Base-by-base conservation (phyloP, 2,797 vertebrate species). In the Chelon labrosus region DNA sequence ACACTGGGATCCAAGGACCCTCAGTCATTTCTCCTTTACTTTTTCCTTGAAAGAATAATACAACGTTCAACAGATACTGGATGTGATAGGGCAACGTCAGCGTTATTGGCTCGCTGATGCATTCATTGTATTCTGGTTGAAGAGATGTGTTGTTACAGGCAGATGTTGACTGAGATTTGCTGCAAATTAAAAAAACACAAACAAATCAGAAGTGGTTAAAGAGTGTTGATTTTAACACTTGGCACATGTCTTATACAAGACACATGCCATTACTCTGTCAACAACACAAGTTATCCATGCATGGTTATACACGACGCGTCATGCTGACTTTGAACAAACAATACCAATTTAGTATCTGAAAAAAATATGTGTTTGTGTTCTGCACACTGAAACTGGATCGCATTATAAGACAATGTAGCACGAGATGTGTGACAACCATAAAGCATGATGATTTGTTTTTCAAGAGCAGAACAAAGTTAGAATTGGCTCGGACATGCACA, bases 401-500 rank as follows among this genome's bases (percentile, higher is more conserved):
- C 5, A 44, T 44, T 27, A 11, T 38, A 53, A 57, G 27, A 47
- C 10, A 52, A 39, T 41, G 11, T 13, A 16, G 25, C 73, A 65
- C n/a, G 66, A 70, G 39, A 73, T n/a, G 12, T 35, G 49, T 25
- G 63, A 52, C 47, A 42, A 27, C 16, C 4, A 60, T 44, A 16
- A 60, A 76, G 5, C 7, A 50, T 53, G 35, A n/a, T 19, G 42
- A 65, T 52, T 14, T 62, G 50, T 35, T 13, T 60, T 27, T 63
- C 38, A 17, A 14, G 41, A 77, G 49, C 55, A 47, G 42, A 66
- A 61, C 58, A 79, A 47, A 51, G 46, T 49, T 11, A 13, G n/a
- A 73, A 54, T 55, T 39, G 69, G 52, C 55, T 47, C 41, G 39
- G 52, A 22, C 56, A 22, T 10, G 38, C 54, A 69, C 65, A 58